Evolutionary conservation across 2,113 vertebrate species (phyloP), one percentile per base, ranked within the genome.

Genomic region (Gnathonemus echidnorhynchus): DNA sequence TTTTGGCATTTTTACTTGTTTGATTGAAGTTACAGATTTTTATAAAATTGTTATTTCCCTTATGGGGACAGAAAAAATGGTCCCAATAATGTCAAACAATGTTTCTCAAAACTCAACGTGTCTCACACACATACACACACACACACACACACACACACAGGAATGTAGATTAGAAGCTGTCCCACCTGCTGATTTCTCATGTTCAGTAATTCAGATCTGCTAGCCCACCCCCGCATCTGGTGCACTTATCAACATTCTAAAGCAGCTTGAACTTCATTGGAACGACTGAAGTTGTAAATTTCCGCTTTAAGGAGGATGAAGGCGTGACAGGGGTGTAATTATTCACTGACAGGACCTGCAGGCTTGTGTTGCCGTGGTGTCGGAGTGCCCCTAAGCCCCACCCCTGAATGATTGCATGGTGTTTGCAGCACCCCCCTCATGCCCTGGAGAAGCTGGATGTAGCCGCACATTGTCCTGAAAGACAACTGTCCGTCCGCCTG

Each of bases 261-360:
- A 50, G 88, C 10, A 52, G 45, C 10, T 89, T 39, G 5, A 49
- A 89, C 42, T 50, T 49, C 45, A 62, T 17, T 35, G 27, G 8
- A 83, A 42, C 1, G 9, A 62, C 21, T 50, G 21, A 31, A 89
- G 48, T n/a, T 83, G 70, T 52, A 80, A 31, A 88, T 88, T 45
- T 88, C 56, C 45, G 11, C n/a, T 74, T 74, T 49, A 27, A 58
- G 42, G 58, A 46, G 45, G 42, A 53, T 11, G 31, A 77, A 53
- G 88, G 15, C 7, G 70, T 52, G 70, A 89, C 70, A 53, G 70
- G 66, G 42, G 13, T 89, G 88, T 83, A 52, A 89, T 80, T 89
- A 83, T 74, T 83, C 46, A 52, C 74, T 39, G 46, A 80, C 48
- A 53, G 45, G 24, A 83, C 24, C 31, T 53, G 66, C 70, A 83